phyloP scores from a whole-genome alignment of 2,113 vertebrate genomes.

The Centrocercus urophasianus region DNA sequence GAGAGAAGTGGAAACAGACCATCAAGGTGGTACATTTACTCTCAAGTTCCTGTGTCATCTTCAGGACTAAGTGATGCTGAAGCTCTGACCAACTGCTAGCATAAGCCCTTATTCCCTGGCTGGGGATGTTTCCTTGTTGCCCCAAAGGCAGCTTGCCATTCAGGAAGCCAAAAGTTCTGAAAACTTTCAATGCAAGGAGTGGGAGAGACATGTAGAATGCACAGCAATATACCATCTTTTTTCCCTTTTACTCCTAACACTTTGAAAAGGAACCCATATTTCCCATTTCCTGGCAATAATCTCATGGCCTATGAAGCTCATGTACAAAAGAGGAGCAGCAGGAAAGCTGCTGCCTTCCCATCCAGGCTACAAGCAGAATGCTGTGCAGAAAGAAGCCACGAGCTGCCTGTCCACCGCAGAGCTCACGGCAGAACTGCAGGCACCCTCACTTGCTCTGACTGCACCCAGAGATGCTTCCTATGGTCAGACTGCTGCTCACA shows the following conservation, averaged over 20 bases:
- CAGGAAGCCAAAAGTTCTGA: not conserved
- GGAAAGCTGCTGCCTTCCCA: not conserved
- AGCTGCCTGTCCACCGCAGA: not conserved
- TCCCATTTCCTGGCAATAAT: not conserved
- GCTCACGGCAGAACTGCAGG: not conserved
- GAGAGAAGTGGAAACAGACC: not conserved
- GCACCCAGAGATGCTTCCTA: not conserved
- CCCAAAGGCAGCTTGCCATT: not conserved
- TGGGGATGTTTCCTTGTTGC: not conserved
- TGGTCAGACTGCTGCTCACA: not conserved
- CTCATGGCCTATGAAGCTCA: not conserved
- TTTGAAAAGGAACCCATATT: not conserved
- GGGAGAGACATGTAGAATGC: not conserved
- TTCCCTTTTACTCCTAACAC: not conserved
- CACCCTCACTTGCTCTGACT: accelerated
- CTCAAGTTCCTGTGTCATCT: not conserved
- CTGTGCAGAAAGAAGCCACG: not conserved
- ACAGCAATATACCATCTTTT: not conserved
- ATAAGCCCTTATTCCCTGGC: not conserved
- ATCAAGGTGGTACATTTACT: not conserved
- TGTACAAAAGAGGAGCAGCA: not conserved
- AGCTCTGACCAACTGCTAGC: not conserved
- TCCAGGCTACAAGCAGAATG: not conserved
- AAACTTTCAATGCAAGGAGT: not conserved
- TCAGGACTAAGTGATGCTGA: not conserved